Evolutionary conservation across 2,797 vertebrate species (phyloP).

Genomic region (Cyprinella venusta): DNA sequence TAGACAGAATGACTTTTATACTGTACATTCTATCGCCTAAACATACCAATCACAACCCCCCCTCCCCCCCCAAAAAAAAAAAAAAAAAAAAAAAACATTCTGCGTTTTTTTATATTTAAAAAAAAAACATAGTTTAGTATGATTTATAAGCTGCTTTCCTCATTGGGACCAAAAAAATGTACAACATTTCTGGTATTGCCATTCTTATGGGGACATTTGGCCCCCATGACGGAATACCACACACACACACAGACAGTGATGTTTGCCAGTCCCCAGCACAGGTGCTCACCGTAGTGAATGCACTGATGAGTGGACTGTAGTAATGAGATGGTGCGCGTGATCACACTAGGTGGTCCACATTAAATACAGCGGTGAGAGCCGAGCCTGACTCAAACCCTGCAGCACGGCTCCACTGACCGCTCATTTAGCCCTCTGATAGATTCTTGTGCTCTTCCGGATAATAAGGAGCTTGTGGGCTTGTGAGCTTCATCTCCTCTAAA

Average conservation of each 20-base stretch:
- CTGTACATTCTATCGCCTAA: no score
- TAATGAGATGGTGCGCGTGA: neutral
- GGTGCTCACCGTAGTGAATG: neutral
- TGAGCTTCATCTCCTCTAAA: slow-evolving; percentile 74
- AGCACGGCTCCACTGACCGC: slow-evolving; percentile 31
- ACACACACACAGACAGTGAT: neutral
- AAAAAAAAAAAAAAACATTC: no score
- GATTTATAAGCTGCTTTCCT: no score
- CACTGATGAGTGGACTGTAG: neutral
- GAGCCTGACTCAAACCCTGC: slow-evolving; percentile 34
- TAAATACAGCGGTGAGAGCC: slow-evolving; percentile 48
- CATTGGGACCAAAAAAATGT: no score
- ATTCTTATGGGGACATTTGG: neutral
- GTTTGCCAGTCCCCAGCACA: neutral
- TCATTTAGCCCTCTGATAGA: slow-evolving; percentile 57
- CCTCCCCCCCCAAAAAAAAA: no score
- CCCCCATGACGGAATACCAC: neutral
- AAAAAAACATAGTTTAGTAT: no score
- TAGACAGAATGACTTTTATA: no score
- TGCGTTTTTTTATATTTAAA: no score
- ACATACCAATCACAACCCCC: no score
- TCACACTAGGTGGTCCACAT: slow-evolving; percentile 54
- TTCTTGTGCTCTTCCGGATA: slow-evolving; percentile 70
- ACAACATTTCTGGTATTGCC: neutral
- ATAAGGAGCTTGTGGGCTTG: slow-evolving; percentile 78